Evolutionary conservation across 2,888 invertebrate genomes (phyloP).

Genomic region (Didymodactylos carnosus): DNA sequence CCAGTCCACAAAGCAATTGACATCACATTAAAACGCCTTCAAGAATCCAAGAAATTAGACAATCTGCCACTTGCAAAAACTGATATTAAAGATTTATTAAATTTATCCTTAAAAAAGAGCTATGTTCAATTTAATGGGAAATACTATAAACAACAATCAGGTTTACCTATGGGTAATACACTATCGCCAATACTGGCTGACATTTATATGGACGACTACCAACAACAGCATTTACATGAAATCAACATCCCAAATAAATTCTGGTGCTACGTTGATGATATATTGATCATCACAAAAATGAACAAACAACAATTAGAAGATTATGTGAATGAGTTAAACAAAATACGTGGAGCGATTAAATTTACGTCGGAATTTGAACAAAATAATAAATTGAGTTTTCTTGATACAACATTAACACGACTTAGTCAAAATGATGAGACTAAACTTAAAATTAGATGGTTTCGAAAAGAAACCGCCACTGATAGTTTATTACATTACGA

Average conservation of each 20-base stretch:
- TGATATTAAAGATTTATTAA: neutral
- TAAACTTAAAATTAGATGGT: neutral
- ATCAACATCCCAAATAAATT: neutral
- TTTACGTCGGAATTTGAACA: neutral
- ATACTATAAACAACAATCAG: neutral
- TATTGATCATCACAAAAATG: neutral
- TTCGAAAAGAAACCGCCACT: neutral
- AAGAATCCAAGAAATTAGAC: neutral
- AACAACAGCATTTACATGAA: neutral
- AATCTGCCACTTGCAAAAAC: neutral
- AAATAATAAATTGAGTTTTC: neutral
- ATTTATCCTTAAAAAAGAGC: neutral
- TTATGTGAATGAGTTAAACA: neutral
- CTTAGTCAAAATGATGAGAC: no score
- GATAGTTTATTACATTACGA: neutral
- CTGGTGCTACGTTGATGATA: neutral
- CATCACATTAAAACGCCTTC: neutral
- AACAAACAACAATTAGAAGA: neutral
- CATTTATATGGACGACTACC: neutral
- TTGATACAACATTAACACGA: neutral
- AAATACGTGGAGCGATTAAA: neutral
- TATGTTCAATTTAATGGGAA: neutral
- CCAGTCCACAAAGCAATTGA: neutral
- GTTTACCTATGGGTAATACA: neutral
- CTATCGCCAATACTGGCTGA: neutral